Evolutionary conservation across 2,113 vertebrate species (phyloP).

Genomic region (Oryzias curvinotus): DNA sequence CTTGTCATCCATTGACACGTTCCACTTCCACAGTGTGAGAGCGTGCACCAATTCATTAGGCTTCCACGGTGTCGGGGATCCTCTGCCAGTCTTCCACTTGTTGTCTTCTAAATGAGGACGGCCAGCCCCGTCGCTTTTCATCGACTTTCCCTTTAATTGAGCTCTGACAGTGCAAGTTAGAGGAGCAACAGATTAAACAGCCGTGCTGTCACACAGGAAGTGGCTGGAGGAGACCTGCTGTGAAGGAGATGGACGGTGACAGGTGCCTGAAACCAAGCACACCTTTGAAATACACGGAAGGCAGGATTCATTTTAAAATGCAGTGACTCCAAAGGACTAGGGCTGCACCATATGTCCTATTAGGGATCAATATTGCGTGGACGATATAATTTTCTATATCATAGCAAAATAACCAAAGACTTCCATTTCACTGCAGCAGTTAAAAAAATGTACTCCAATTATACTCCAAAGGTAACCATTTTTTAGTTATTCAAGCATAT

Average conservation of each 20-base stretch:
- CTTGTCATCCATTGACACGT: slow-evolving; percentile 18
- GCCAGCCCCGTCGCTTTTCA: slow-evolving; percentile 60
- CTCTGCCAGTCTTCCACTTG: slow-evolving; percentile 56
- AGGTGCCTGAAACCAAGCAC: slow-evolving; percentile 12
- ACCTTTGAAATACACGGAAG: not conserved
- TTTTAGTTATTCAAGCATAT: too few relatives aligned
- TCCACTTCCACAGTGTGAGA: slow-evolving; percentile 41
- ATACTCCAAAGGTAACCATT: too few relatives aligned
- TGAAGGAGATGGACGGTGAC: slow-evolving; percentile 9
- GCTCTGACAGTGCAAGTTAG: slow-evolving; percentile 35
- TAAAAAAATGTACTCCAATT: too few relatives aligned
- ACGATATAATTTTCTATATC: too few relatives aligned
- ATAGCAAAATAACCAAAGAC: too few relatives aligned
- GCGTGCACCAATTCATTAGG: slow-evolving; percentile 59
- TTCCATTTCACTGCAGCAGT: too few relatives aligned
- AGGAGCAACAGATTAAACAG: slow-evolving; percentile 43
- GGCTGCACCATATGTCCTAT: too few relatives aligned
- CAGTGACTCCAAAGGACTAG: not conserved
- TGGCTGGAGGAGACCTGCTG: slow-evolving; percentile 13
- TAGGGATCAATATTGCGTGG: too few relatives aligned
- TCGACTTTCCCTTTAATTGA: slow-evolving; percentile 60
- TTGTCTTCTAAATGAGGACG: slow-evolving; percentile 66
- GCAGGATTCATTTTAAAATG: not conserved
- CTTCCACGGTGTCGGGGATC: slow-evolving; percentile 46
- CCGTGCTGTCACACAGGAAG: slow-evolving; percentile 33